Conservation (phyloP, 2,888 invertebrate species). For the Diaphora mendica region DNA sequence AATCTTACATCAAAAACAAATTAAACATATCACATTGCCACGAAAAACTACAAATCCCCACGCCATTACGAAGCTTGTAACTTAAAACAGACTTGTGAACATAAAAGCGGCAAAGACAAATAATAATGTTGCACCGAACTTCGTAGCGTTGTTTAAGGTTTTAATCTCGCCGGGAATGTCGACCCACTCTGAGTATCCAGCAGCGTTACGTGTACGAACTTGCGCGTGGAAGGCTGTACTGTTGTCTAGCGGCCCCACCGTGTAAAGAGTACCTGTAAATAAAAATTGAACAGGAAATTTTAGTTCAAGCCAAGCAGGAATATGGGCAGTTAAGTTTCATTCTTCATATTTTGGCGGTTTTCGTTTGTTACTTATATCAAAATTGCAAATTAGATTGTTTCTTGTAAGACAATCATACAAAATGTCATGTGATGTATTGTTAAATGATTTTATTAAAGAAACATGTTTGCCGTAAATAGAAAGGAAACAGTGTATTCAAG, state of each 20-base stretch:
- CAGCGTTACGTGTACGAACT: slow-evolving; percentile 72
- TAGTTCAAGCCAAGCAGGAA: neutral
- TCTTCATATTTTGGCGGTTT: too few relatives aligned
- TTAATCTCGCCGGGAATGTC: slow-evolving; percentile 51
- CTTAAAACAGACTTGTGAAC: slow-evolving; percentile 49
- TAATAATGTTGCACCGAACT: slow-evolving; percentile 32
- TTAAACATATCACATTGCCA: slow-evolving; percentile 5
- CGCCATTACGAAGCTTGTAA: slow-evolving; percentile 35
- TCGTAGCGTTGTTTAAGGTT: slow-evolving; percentile 56
- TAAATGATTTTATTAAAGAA: too few relatives aligned
- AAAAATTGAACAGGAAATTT: neutral
- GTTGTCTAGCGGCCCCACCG: slow-evolving; percentile 68
- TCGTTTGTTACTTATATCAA: too few relatives aligned
- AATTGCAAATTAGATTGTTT: too few relatives aligned
- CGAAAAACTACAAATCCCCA: slow-evolving; percentile 41
- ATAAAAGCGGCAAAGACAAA: slow-evolving; percentile 54
- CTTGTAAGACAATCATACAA: too few relatives aligned
- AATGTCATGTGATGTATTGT: too few relatives aligned
- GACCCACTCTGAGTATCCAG: slow-evolving; percentile 77
- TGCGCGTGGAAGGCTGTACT: slow-evolving; percentile 70
- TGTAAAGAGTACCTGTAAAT: slow-evolving; percentile 66
- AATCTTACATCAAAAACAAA: slow-evolving; percentile 1
- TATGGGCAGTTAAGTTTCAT: neutral
- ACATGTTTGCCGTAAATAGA: neutral
- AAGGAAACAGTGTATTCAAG: too few relatives aligned